These are phyloP conservation scores for Drosophila ezoana DNA, from an alignment of 2,888 invertebrate species.

Conservation along the genomic window DNA sequence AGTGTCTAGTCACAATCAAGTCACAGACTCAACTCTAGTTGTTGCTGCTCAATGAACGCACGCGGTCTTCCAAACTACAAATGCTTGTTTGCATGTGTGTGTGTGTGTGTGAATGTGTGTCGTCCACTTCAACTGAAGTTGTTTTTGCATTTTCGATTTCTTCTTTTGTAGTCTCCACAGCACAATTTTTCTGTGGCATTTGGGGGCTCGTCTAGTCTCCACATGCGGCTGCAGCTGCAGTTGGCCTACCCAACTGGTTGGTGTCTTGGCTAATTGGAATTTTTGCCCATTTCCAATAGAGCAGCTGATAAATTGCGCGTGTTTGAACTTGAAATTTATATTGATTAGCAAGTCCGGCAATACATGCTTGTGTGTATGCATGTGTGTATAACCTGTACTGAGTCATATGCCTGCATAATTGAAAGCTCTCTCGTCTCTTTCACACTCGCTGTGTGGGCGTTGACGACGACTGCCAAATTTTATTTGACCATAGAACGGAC, in stretches of 20 bases:
- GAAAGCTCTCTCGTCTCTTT: slow-evolving; percentile 4
- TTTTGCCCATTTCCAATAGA: slow-evolving; percentile 14
- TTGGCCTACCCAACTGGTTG: slow-evolving; percentile 39
- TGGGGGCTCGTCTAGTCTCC: slow-evolving; percentile 70
- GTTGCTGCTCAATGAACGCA: slow-evolving; percentile 55
- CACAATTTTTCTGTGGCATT: slow-evolving; percentile 18
- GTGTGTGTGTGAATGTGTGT: slow-evolving; percentile 13
- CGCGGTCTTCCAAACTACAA: slow-evolving; percentile 36
- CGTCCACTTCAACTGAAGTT: slow-evolving; percentile 38
- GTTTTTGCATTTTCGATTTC: slow-evolving; percentile 46
- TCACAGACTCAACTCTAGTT: slow-evolving; percentile 33
- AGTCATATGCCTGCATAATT: slow-evolving; percentile 21
- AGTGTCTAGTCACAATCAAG: slow-evolving; percentile 28
- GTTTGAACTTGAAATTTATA: slow-evolving; percentile 68
- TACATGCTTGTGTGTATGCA: too few species aligned
- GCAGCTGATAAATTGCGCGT: slow-evolving; percentile 39
- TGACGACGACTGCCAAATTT: slow-evolving; percentile 38
- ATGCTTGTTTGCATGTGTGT: slow-evolving; percentile 4
- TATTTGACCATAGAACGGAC: slow-evolving; percentile 45
- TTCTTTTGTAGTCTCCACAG: slow-evolving; percentile 33
- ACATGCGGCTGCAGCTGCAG: slow-evolving; percentile 50
- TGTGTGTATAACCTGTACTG: neutral
- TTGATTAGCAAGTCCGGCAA: slow-evolving; percentile 27
- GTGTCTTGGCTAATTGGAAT: slow-evolving; percentile 38
- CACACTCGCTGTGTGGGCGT: slow-evolving; percentile 31